Base-by-base conservation (phyloP, 2,797 vertebrate species). In the Periophthalmus magnuspinnatus region DNA sequence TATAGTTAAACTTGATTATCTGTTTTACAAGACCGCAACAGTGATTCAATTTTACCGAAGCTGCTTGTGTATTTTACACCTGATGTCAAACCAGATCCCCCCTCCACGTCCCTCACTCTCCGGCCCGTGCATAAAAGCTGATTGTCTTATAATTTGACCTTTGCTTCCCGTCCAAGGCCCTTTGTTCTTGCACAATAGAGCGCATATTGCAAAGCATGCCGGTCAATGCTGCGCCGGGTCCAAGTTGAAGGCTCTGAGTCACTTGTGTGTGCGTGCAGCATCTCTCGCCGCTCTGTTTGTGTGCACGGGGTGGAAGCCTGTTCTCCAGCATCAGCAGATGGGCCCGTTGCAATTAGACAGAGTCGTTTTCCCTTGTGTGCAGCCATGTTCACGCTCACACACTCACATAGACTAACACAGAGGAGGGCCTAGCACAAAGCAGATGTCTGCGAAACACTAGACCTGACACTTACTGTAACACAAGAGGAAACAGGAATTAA, bases 111-210 rank as follows among this genome's bases (percentile, higher is more conserved):
- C 67, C 66, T 50, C 65, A 65, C 66, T 68, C 33, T 36, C 38
- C 65, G 52, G 70, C 76, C 71, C 41, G 34, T 78, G 70, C 84
- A 82, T 76, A 76, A 66, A 67, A 54, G 74, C 78, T 69, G 84
- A 84, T 92, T 91, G 89, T 91, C 77, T 82, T 71, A 67, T 67
- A 74, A 72, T 73, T 71, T 90, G 90, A 90, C 90, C 84, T 90
- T 91, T 89, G 80, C 78, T 65, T 82, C 69, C 81, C 81, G 82
- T 77, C 47, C 73, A 81, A 81, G 71, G 77, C 74, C 85, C 81
- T 91, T 91, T 91, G 90, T 91, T 67, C 71, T 66, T 41, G 83
- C 47, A 92, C 90, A 90, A 91, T 88, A 67, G 90, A 28, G 70
- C 54, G 79, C 89, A 88, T 89, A 86, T 88, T 90, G 85, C 82